These are phyloP conservation scores for Erythrolamprus reginae DNA, from an alignment of 2,113 vertebrate species.

Conservation along the genomic window DNA sequence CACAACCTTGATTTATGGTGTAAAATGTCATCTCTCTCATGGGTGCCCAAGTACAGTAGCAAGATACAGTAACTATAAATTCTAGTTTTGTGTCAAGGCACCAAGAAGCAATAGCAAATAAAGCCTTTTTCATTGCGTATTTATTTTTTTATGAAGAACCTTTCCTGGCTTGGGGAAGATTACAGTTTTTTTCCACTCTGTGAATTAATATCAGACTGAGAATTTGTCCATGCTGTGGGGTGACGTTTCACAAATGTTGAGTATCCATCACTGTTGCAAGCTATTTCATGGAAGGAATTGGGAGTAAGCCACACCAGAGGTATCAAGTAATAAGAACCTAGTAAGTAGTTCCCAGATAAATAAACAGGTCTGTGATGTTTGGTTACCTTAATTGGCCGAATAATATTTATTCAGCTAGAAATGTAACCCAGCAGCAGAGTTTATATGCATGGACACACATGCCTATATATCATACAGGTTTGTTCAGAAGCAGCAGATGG, in stretches of 20 bases:
- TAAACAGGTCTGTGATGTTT: neutral
- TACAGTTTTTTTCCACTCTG: neutral
- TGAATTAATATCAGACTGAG: neutral
- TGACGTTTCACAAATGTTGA: neutral
- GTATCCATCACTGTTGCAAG: neutral
- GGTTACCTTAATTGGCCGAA: neutral
- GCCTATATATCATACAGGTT: neutral
- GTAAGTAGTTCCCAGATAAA: neutral
- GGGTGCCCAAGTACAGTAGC: neutral
- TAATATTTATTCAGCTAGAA: neutral
- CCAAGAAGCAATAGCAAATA: neutral
- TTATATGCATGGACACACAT: neutral
- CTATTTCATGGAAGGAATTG: neutral
- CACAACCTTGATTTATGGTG: neutral
- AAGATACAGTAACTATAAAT: neutral
- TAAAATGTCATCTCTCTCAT: neutral
- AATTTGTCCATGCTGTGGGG: too few relatives aligned
- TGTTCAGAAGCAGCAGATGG: neutral
- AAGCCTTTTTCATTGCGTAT: neutral
- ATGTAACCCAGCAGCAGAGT: neutral
- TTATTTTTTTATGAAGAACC: neutral
- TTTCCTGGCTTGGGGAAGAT: neutral
- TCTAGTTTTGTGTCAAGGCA: neutral
- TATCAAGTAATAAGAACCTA: neutral
- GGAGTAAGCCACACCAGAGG: neutral